Percentiles rank a stretch among this genome's conserved stretches.
These are phyloP conservation scores for Drosophila prostipennis DNA, from an alignment of 2,888 invertebrate species.

Conservation along the genomic window DNA sequence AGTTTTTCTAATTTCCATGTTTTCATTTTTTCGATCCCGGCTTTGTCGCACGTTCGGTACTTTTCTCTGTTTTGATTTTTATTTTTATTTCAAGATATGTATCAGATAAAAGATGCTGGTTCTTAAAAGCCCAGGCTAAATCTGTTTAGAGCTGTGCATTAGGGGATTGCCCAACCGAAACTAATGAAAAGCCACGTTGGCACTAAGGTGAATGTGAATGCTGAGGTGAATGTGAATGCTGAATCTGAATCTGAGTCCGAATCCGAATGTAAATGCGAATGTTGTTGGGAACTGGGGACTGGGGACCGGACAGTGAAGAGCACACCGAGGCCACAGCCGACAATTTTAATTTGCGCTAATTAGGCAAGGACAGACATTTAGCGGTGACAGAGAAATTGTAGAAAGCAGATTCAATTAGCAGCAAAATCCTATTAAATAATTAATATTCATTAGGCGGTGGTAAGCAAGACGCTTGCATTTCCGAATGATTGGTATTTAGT, in stretches of 20 bases:
- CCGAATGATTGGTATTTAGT: not conserved
- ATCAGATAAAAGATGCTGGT: too few relatives aligned
- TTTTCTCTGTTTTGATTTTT: too few relatives aligned
- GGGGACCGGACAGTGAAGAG: constrained; percentile 20
- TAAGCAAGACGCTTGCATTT: constrained; percentile 16
- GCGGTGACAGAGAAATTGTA: constrained; percentile 37
- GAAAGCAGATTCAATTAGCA: constrained; percentile 57
- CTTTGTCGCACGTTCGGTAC: not conserved
- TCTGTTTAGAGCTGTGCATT: constrained; percentile 7
- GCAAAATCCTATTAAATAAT: constrained; percentile 64
- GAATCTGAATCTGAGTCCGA: not conserved
- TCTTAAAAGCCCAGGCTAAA: constrained; percentile 1
- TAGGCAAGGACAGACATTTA: constrained; percentile 65
- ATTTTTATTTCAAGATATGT: not conserved
- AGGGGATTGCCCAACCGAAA: constrained; percentile 12
- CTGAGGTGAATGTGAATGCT: not conserved
- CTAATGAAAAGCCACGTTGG: constrained; percentile 14
- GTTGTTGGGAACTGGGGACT: not conserved
- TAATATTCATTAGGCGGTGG: constrained; percentile 55
- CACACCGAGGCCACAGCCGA: constrained; percentile 29
- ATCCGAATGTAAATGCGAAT: constrained; percentile 1
- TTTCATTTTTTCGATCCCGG: not conserved
- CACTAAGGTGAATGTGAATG: constrained; percentile 20
- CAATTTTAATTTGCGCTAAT: constrained; percentile 53
- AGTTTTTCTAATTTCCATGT: not conserved